Evolutionary conservation across 2,113 vertebrate species (phyloP), one percentile per base, ranked within the genome.

Genomic region (Lepus timidus): DNA sequence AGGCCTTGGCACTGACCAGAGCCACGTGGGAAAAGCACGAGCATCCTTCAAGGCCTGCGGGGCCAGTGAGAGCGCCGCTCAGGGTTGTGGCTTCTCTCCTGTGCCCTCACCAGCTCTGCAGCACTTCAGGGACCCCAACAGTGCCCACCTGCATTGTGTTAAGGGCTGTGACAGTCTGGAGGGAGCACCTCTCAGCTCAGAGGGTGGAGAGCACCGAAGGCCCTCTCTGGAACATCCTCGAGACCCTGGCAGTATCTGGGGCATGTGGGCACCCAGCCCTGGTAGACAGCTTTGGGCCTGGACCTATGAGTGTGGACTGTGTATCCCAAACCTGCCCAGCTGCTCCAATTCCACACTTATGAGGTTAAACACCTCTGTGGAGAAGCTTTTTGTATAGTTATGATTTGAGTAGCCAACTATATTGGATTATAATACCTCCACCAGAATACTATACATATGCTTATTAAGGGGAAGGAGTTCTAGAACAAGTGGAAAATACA

Each of bases 391-490:
- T 39, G 11, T 31, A n/a, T 4, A 19, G 11, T 74, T 92, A 78
- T 10, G 31, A 88, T 22, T 70, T 61, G 55, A 20, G 29, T 0
- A 44, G 76, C n/a, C 1, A 62, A 61, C 27, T 51, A 68, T 22
- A 4, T 2, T 62, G 29, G 67, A 61, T 82, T 93, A 79, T 84
- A 58, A 67, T n/a, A 51, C 29, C 20, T 31, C 58, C 88, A 85
- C 16, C 61, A 81, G 93, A 91, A 80, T 39, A 81, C 0, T 1
- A 80, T 52, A 39, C 71, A 67, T 70, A 70, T 29, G n/a, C 73
- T 83, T 82, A 71, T 27, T n/a, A 92, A 90, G 14, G 29, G 87
- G 84, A 92, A 92, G 23, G 55, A 80, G 68, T 87, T 81, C 62
- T 64, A 81, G 90, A 86, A 87, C 68, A 94, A 86, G 36, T 25